Evolutionary conservation across 2,113 vertebrate species (phyloP), one percentile per base, ranked within the genome.

Genomic region (Ciconia boyciana): DNA sequence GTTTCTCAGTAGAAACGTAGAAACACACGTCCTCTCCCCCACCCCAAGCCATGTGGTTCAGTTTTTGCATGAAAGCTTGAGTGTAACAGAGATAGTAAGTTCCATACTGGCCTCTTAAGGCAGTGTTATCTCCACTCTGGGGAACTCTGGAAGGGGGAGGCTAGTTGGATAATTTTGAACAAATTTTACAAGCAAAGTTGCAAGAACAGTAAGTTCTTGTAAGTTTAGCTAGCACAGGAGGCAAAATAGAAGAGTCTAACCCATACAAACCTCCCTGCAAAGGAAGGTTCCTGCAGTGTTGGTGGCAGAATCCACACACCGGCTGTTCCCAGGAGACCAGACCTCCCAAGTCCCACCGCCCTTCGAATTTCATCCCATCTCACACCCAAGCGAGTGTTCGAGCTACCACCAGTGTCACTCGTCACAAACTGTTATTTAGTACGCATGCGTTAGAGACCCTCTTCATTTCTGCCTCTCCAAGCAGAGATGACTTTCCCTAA

Each of bases 371-470:
- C 39, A 72, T 26, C 31, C 39, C 22, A 24, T 34, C 43, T 76
- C 39, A 71, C 32, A 44, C 6, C 39, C 22, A 66, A 54, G 36
- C 1, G 20, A 82, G 36, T 13, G 18, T 21, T 76, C 1, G 1
- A 54, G 28, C 72, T 90, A 62, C 58, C 64, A 77, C 12, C 61
- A 76, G 39, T 4, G 14, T 32, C 3, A 1, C n/a, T 68, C 69
- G 24, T 36, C 61, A 71, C 49, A 71, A 66, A 41, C 12, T n/a
- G 6, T 49, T 64, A 11, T 2, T 16, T 39, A 62, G 22, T 10
- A 60, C 49, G 41, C 6, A 10, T 2, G 4, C 0, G 0, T 36
- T 44, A 49, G 28, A 1, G 3, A 22, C 26, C 13, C 15, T 61
- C 32, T 62, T 71, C 16, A 29, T 41, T 82, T 75, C 72, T 83